Percentiles rank a stretch among this genome's conserved stretches.
phyloP scores from a whole-genome alignment of 1,140 invertebrate genomes.

The Pseudomyrmex flavicornis region DNA sequence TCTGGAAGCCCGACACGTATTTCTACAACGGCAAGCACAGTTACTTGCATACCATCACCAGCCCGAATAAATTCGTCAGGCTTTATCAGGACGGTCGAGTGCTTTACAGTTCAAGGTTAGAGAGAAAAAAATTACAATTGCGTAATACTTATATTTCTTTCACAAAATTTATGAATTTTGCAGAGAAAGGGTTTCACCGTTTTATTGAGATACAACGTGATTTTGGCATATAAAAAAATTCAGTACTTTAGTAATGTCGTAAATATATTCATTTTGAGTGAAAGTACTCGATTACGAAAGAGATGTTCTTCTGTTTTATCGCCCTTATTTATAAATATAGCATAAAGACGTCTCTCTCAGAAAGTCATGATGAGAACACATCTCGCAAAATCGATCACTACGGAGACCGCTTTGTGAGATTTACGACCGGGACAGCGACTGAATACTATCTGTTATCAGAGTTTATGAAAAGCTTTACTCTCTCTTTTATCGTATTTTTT shows the following conservation, averaged over 20 bases:
- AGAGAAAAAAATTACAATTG: not conserved
- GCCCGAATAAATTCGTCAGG: conserved; percentile 95
- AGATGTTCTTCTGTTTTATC: not conserved
- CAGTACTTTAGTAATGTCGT: not conserved
- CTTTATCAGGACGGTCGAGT: conserved; percentile 93
- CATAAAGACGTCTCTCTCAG: not conserved
- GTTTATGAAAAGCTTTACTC: not conserved
- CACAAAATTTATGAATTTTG: not conserved
- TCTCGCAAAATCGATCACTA: not conserved
- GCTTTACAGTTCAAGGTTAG: conserved; percentile 93
- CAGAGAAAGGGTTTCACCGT: not conserved
- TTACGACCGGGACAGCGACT: not conserved
- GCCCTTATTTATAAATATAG: not conserved
- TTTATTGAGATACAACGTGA: not conserved
- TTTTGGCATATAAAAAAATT: not conserved
- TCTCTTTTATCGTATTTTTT: not conserved
- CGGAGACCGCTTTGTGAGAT: not conserved
- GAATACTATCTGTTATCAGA: conserved; percentile 9
- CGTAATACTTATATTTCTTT: not conserved
- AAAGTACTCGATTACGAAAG: not conserved
- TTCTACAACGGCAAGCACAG: conserved; percentile 94
- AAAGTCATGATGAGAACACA: conserved; percentile 6
- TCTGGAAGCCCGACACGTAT: conserved; percentile 96
- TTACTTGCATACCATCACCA: conserved; percentile 95
- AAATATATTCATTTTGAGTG: not conserved